Base-by-base conservation (phyloP, 2,888 invertebrate species). In the Drosophila pseudotakahashii region DNA sequence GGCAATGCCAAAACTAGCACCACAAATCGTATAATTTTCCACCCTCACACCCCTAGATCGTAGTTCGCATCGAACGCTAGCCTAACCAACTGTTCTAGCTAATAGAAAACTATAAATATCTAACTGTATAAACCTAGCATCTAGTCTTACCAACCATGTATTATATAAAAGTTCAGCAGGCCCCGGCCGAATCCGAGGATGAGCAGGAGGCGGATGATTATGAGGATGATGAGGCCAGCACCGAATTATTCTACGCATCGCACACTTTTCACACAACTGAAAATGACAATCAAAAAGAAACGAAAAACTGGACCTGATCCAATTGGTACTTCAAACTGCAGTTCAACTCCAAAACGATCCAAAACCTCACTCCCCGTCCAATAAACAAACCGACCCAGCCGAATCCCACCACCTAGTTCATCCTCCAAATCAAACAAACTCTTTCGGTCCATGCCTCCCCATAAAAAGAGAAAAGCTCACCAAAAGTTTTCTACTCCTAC, bases 241-340 rank as follows among this genome's bases (percentile, higher is more conserved):
- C 14, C 64, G 66, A 63, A 39, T 36, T 59, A 52, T 63, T 66
- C 66, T 19, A 66, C 67, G 68, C 69, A 71, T 73, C 67, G 71
- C 76, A 63, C 67, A 54, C 72, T 64, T 70, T 64, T 67, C 63
- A 76, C 63, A 59, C 58, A 59, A 75, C 50, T 39, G 60, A 53
- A 68, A 73, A 76, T 74, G 50, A 50, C 50, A 16, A 50, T 13
- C 26, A 37, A 51, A 42, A 34, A 67, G 55, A 55, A 52, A 50
- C 10, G 36, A 16, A n/a, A 55, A 42, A 34, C 66, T 50, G 52
- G 68, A 54, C 50, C 69, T 48, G 54, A 48, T 68, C 53, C 69
- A 84, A 84, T 79, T 81, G 81, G 81, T 83, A 78, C 80, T 76
- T 76, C 55, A 79, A 77, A 74, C 81, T 81, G 81, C 81, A 82